Evolutionary conservation across 2,797 vertebrate species (phyloP).

Genomic region (Valencia hispanica): DNA sequence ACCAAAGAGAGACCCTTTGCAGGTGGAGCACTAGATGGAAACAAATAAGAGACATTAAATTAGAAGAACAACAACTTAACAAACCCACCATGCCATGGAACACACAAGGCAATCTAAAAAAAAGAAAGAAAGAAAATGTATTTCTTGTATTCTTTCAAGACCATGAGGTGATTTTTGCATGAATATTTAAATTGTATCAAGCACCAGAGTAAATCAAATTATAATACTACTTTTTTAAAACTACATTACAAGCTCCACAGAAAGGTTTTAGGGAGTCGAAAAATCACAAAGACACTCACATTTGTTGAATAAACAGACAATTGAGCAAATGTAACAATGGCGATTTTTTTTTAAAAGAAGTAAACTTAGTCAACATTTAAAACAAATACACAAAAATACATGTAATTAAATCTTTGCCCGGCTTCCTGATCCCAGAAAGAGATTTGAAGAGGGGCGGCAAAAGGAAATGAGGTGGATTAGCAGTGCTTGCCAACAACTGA

Average conservation of each 20-base stretch:
- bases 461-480: background rate
- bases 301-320: background rate
- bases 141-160: background rate
- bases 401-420: too few species aligned
- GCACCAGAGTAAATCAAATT: background rate
- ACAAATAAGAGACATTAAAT: background rate
- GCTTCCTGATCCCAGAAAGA: background rate
- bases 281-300: background rate
- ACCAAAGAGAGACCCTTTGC: conserved; percentile 53
- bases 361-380: background rate
- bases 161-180: background rate
- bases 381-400: too few species aligned
- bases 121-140: background rate
- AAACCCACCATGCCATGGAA: background rate
- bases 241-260: background rate
- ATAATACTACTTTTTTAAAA: too few species aligned
- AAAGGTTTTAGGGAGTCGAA: background rate
- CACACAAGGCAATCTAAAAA: background rate
- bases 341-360: background rate
- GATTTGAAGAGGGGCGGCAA: background rate
- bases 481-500: background rate
- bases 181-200: background rate
- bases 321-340: background rate
- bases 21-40: conserved; percentile 11
- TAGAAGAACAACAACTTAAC: background rate